phyloP scores from a whole-genome alignment of 2,888 invertebrate species.

The Lasioglossum lativentre region DNA sequence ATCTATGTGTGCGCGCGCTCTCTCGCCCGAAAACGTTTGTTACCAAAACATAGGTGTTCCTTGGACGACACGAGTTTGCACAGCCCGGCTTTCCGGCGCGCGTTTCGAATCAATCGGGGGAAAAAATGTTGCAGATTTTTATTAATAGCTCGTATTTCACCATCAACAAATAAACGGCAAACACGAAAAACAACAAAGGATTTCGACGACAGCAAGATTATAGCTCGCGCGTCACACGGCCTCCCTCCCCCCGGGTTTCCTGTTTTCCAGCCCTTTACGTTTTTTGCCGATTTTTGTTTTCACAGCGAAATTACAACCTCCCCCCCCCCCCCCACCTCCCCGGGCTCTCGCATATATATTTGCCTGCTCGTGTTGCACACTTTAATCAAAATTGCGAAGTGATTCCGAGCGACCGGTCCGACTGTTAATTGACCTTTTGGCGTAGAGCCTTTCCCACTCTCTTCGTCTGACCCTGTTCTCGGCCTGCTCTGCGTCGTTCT shows the following conservation, averaged over 20 bases:
- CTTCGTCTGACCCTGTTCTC: neutral
- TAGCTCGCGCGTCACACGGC: neutral
- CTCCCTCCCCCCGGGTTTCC: neutral
- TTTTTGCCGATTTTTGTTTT: conserved; percentile 34
- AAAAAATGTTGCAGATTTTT: conserved; percentile 51
- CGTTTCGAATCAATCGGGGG: conserved; percentile 21
- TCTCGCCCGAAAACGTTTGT: neutral
- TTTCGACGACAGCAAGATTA: conserved; percentile 52
- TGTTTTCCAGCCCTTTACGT: conserved; percentile 3
- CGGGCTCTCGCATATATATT: conserved; percentile 18
- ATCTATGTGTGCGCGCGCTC: no score
- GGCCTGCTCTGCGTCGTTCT: neutral
- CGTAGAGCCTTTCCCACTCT: neutral
- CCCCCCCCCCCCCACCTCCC: neutral
- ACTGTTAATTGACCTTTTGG: conserved; percentile 28
- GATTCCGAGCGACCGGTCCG: conserved; percentile 19
- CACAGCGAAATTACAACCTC: conserved; percentile 20
- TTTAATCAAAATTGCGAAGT: conserved; percentile 43
- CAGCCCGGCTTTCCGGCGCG: conserved; percentile 1
- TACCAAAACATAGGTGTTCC: neutral
- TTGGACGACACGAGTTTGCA: conserved; percentile 29
- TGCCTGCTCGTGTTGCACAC: conserved; percentile 39
- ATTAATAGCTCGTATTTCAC: conserved; percentile 49
- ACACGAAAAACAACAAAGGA: conserved; percentile 46
- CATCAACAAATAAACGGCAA: conserved; percentile 38